Evolutionary conservation across 2,888 invertebrate genomes (phyloP).

Genomic region (Hypomecis punctinalis): DNA sequence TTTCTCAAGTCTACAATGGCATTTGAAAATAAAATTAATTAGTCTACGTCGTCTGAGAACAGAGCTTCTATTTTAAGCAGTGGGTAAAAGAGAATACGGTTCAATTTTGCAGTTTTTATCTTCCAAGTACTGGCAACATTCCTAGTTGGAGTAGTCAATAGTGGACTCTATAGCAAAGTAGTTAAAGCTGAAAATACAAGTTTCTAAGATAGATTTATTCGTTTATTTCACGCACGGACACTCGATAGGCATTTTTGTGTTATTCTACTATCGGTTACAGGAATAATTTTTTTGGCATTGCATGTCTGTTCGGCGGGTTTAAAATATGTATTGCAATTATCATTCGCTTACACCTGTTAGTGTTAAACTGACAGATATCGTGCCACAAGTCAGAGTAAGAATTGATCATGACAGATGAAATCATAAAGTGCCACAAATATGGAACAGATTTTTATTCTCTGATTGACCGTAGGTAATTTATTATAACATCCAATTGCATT

Average conservation of each 20-base stretch:
- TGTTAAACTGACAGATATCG: slow-evolving; percentile 20
- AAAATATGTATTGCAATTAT: slow-evolving; percentile 10
- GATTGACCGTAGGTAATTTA: no score
- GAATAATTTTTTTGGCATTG: slow-evolving; percentile 21
- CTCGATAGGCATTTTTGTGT: slow-evolving; percentile 49
- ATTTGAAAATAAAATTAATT: slow-evolving; percentile 51
- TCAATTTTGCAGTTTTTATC: neutral
- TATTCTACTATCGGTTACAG: slow-evolving; percentile 34
- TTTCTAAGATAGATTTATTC: slow-evolving; percentile 3
- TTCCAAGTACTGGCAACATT: slow-evolving; percentile 15
- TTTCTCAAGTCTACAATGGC: slow-evolving; percentile 38
- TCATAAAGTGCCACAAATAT: slow-evolving; percentile 6
- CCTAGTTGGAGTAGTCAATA: neutral
- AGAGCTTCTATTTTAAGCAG: neutral
- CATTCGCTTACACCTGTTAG: slow-evolving; percentile 13
- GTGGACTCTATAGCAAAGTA: neutral
- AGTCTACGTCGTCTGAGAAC: neutral
- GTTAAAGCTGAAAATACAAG: neutral
- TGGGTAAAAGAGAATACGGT: neutral
- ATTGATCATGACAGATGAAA: slow-evolving; percentile 8
- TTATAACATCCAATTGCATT: no score
- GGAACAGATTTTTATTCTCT: slow-evolving; percentile 1
- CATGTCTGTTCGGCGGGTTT: slow-evolving; percentile 16
- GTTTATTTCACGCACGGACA: slow-evolving; percentile 60
- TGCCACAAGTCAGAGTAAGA: neutral